Evolutionary conservation across 2,888 invertebrate genomes (phyloP), one percentile per base, ranked within the genome.

Genomic region (Thecocarcelia acutangulata): DNA sequence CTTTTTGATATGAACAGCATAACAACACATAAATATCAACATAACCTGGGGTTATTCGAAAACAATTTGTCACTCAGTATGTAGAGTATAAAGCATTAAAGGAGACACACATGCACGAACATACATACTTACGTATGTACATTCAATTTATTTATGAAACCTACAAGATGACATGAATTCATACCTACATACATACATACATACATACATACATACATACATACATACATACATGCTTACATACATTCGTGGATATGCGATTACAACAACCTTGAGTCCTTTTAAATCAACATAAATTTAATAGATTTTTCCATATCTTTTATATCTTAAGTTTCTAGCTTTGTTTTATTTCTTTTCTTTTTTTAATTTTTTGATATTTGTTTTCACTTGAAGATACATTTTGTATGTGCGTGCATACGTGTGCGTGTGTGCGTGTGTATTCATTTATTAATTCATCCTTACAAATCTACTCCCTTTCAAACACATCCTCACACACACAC

Each of bases 251-350:
- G 28, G 6, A 28, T 28, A 28, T 28, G n/a, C 37, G 44, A 59
- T 68, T 76, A 69, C 59, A 68, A 9, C 50, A 78, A 66, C 82
- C 82, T 82, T 78, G 78, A 78, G 69, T 69, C 82, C 66, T 59
- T 74, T 82, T 74, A 77, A 82, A 82, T 82, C 81, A 82, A 82
- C 77, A 78, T 63, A 74, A 74, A 74, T 82, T 78, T 70, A 82
- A 82, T 82, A 82, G 78, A 78, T 74, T 78, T 64, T 54, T 78
- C 33, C 44, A 56, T 19, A 21, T 46, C 40, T 66, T 54, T 73
- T 37, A 61, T 72, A n/a, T n/a, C n/a, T n/a, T n/a, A n/a, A n/a
- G n/a, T n/a, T n/a, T n/a, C n/a, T n/a, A 21, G 12, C 12, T 50
- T 63, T 63, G 33, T 42, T 58, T 63, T 15, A 19, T 21, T n/a